phyloP scores from a whole-genome alignment of 2,797 vertebrate genomes.

The Tragelaphus oryx region DNA sequence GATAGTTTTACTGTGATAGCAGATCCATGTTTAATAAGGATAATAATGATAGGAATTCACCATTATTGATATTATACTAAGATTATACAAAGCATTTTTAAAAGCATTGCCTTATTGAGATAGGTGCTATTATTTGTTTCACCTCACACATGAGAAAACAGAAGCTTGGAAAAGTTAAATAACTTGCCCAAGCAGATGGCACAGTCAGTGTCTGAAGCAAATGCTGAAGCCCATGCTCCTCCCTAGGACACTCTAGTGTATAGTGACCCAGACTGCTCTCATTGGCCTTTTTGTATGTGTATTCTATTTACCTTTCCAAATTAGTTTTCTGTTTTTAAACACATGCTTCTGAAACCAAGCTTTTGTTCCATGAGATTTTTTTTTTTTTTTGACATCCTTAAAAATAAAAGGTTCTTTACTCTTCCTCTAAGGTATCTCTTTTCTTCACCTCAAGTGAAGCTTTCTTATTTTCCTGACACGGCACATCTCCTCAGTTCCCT shows the following conservation, averaged over 20 bases:
- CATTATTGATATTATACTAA: not conserved
- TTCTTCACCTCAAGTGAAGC: not conserved
- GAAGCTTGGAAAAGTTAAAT: not conserved
- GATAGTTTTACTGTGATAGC: not conserved
- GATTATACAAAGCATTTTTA: not conserved
- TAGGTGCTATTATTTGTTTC: not conserved
- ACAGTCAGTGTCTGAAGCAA: not conserved
- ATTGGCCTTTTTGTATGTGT: not conserved
- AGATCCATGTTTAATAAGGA: slow-evolving; percentile 8
- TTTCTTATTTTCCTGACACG: not conserved
- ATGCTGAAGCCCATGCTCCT: not conserved
- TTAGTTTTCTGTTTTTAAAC: slow-evolving; percentile 1
- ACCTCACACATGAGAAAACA: not conserved
- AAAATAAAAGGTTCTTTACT: not conserved
- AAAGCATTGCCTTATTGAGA: not conserved
- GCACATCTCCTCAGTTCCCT: slow-evolving; percentile 24
- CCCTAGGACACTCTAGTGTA: not conserved
- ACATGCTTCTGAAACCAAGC: not conserved
- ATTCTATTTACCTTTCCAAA: not conserved
- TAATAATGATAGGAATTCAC: not conserved
- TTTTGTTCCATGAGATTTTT: not conserved
- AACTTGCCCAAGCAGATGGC: not conserved
- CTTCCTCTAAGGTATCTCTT: not conserved
- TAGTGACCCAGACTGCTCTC: not conserved
- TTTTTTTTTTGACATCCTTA: not conserved